Evolutionary conservation across 2,888 invertebrate genomes (phyloP), one percentile per base, ranked within the genome.

Genomic region (Epsilonema sp.): DNA sequence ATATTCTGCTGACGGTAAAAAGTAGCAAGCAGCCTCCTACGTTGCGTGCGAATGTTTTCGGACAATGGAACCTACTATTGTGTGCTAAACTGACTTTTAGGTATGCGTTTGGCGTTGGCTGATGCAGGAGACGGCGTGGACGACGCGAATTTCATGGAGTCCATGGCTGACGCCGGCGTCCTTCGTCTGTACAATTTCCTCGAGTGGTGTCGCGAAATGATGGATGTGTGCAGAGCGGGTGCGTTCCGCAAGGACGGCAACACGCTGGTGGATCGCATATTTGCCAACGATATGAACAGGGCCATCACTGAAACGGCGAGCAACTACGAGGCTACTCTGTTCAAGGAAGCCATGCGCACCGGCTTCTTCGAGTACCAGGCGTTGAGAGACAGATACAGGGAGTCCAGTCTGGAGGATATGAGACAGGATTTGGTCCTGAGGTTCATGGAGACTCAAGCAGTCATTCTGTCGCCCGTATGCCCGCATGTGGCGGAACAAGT

Each of bases 1-100:
- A 64, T 99, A 86, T 68, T 89, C 90, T 44, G 94, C 97, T 1
- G 97, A 97, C 68, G 97, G 92, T n/a, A n/a, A n/a, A n/a, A n/a
- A n/a, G n/a, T n/a, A n/a, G n/a, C n/a, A n/a, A n/a, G n/a, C n/a
- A n/a, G n/a, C n/a, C n/a, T n/a, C n/a, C n/a, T n/a, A n/a, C n/a
- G n/a, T n/a, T n/a, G n/a, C n/a, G n/a, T n/a, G n/a, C n/a, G n/a
- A n/a, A n/a, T n/a, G n/a, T n/a, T n/a, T n/a, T n/a, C n/a, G n/a
- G n/a, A n/a, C n/a, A n/a, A n/a, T n/a, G n/a, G n/a, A n/a, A n/a
- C n/a, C n/a, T n/a, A n/a, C n/a, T n/a, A n/a, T n/a, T n/a, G n/a
- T n/a, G n/a, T n/a, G n/a, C n/a, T n/a, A n/a, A n/a, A n/a, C n/a
- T n/a, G n/a, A n/a, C n/a, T n/a, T n/a, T n/a, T n/a, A n/a, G n/a